Base-by-base conservation (phyloP, 2,888 invertebrate genomes). In the Morpho achilles region DNA sequence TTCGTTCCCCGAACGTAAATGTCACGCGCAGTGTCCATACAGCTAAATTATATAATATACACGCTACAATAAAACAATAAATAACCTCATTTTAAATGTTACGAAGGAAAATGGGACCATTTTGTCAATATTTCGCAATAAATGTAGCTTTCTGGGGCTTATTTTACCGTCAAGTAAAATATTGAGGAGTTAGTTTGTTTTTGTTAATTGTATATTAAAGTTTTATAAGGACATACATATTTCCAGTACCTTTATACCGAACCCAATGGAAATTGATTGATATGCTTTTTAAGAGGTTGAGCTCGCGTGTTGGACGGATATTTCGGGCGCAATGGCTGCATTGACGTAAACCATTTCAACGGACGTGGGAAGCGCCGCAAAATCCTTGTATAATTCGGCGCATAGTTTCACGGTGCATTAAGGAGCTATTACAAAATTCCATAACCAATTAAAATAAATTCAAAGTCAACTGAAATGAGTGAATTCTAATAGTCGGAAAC, bases 311-410 rank as follows among this genome's bases (percentile, higher is more conserved):
- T 64, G 58, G 65, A 51, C 73, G 74, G 74, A 71, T 86, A 87
- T 88, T 87, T 86, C 75, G 69, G 81, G 78, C 77, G 77, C 79
- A 79, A 81, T 81, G 79, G 81, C 75, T 77, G 77, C 79, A 77
- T 77, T 86, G 87, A 88, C 84, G 86, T 83, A 83, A 87, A 87
- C 80, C 79, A 76, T 79, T 79, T 80, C 73, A 67, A 73, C 75
- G 71, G 77, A 79, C 82, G 81, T 81, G 80, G 79, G 82, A 82
- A 82, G 79, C 74, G 71, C 72, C 68, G 72, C 71, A 66, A 76
- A 82, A 77, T 82, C 78, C 79, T 79, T 74, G 74, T 69, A 67
- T 71, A 75, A 72, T 72, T 70, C 71, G 67, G 70, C 72, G 67
- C 74, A 76, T 72, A 74, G 72, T 73, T 77, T 75, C 73, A 79